phyloP scores from a whole-genome alignment of 2,888 invertebrate genomes.

The Epicampocera succincta region DNA sequence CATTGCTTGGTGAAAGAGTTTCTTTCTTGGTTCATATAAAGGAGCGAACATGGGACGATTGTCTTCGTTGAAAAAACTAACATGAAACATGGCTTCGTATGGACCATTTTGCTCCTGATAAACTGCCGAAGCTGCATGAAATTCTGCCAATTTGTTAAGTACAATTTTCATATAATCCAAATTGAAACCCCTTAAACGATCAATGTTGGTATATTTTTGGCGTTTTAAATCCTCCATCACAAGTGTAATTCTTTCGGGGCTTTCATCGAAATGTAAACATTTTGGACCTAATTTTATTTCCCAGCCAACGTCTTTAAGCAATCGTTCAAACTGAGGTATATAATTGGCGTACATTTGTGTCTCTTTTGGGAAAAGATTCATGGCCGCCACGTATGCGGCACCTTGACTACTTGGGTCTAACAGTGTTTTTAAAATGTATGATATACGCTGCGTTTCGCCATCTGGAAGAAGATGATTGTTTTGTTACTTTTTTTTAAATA shows the following conservation, averaged over 20 bases:
- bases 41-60: conserved; percentile 67
- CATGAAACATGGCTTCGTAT: conserved; percentile 66
- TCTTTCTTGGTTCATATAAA: conserved; percentile 52
- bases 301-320: conserved; percentile 74
- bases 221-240: conserved; percentile 76
- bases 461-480: conserved; percentile 69
- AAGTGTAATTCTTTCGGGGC: conserved; percentile 72
- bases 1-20: conserved; percentile 69
- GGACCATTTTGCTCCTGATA: conserved; percentile 72
- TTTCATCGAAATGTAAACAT: conserved; percentile 72
- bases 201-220: conserved; percentile 73
- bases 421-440: conserved; percentile 77
- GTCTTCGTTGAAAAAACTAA: conserved; percentile 64
- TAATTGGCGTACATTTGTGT: conserved; percentile 74
- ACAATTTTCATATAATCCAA: conserved; percentile 74
- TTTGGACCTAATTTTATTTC: conserved; percentile 74
- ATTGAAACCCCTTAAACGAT: conserved; percentile 76
- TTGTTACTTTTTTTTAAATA: too few species aligned
- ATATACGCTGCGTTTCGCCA: conserved; percentile 70
- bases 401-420: conserved; percentile 71
- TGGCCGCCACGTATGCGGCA: conserved; percentile 66
- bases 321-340: conserved; percentile 73
- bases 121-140: conserved; percentile 78
- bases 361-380: conserved; percentile 78
- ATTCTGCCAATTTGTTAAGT: conserved; percentile 75